phyloP scores from a whole-genome alignment of 2,113 vertebrate genomes.

The Lasiurus borealis region DNA sequence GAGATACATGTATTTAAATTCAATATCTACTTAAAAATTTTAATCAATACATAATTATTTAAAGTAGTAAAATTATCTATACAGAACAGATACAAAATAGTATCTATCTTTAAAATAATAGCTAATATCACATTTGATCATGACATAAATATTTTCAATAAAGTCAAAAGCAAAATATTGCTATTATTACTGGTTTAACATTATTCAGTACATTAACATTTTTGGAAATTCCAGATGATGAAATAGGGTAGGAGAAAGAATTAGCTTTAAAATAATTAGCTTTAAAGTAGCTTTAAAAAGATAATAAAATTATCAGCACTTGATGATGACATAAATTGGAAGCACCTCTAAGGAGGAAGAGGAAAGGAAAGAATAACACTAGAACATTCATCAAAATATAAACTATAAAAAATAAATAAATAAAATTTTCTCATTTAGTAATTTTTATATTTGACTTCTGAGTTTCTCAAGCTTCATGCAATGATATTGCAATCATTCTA shows the following conservation, averaged over 20 bases:
- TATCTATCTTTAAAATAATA: not conserved
- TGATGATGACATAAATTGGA: not conserved
- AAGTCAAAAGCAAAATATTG: not conserved
- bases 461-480: not conserved
- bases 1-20: too few species aligned
- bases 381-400: not conserved
- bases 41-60: too few species aligned
- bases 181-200: not conserved
- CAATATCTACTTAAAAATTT: too few species aligned
- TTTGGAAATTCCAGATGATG: not conserved
- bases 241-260: not conserved
- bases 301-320: not conserved
- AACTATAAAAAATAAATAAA: not conserved
- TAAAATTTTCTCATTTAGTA: not conserved
- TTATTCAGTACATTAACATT: not conserved
- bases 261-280: not conserved
- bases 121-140: not conserved
- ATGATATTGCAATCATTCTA: not conserved
- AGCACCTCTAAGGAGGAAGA: not conserved
- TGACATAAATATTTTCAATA: not conserved
- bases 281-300: too few species aligned
- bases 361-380: not conserved
- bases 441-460: not conserved
- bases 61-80: too few species aligned
- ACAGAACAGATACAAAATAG: too few species aligned